Base-by-base conservation (phyloP, 2,888 invertebrate species). In the Eupithecia subumbrata region DNA sequence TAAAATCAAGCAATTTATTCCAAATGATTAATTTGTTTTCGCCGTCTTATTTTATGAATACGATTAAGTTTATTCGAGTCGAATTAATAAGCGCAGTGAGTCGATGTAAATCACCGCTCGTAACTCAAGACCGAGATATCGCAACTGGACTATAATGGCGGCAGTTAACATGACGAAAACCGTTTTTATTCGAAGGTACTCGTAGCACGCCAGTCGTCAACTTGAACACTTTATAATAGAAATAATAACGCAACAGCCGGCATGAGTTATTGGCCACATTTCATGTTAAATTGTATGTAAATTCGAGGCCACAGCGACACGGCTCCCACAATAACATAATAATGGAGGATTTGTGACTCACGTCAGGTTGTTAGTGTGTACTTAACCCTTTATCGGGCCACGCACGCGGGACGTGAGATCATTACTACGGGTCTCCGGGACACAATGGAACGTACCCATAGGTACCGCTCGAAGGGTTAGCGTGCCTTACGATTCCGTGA, bases 281-380 rank as follows among this genome's bases (percentile, higher is more conserved):
- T 94, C 92, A 93, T 93, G 93, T 94, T 94, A 94, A 94, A 94
- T 93, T 93, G 93, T 94, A 94, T 94, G 94, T 94, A 94, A 94
- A 94, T 94, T 92, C 84, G 89, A 88, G 89, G 89, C 90, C 91
- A 87, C 90, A 87, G 85, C 91, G 92, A 91, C 93, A 91, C 87
- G 92, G 93, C 92, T 93, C 91, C 93, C 92, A 93, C 94, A 94
- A 94, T 94, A 94, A 94, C 94, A 94, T 93, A 93, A 94, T 94
- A 95, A 94, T 94, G 91, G 93, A 90, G 91, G 93, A 94, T 94
- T 94, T 94, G 94, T 94, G 92, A 94, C 90, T 94, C 94, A 94
- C 94, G 94, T 93, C 92, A 92, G 91, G 92, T 92, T 92, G 94
- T 94, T 94, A 94, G 93, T 93, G 89, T 92, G 92, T 94, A 93